Conservation (phyloP, 2,113 vertebrate genomes). For the Neolamprologus devosi region DNA sequence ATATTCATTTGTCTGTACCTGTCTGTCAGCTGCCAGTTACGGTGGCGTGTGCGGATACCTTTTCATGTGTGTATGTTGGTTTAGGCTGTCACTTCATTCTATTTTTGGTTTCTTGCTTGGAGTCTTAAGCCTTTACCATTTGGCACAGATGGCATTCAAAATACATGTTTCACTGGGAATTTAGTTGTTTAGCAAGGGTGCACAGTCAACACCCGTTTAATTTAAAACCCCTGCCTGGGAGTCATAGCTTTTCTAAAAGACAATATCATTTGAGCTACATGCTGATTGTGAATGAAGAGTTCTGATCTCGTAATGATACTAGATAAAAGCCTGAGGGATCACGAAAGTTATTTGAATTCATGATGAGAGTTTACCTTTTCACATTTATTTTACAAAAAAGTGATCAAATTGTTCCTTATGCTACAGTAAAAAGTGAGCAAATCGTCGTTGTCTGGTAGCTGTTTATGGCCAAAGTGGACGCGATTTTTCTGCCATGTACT, state of each 20-base stretch:
- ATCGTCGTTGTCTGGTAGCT: accelerated
- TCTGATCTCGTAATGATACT: neutral
- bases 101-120: neutral
- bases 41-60: neutral
- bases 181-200: neutral
- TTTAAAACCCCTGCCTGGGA: neutral
- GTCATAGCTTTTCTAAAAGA: neutral
- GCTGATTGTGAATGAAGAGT: neutral
- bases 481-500: neutral
- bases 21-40: slow-evolving; percentile 4
- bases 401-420: neutral
- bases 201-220: neutral
- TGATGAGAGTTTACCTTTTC: neutral
- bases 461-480: neutral
- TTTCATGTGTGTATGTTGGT: neutral
- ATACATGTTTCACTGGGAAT: neutral
- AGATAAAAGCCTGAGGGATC: neutral
- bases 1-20: neutral
- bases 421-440: accelerated
- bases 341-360: neutral
- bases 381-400: neutral
- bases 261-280: neutral
- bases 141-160: neutral
- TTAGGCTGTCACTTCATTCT: neutral
- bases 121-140: neutral